Conservation (phyloP, 2,113 vertebrate species). For the Cephalopholis sonnerati region DNA sequence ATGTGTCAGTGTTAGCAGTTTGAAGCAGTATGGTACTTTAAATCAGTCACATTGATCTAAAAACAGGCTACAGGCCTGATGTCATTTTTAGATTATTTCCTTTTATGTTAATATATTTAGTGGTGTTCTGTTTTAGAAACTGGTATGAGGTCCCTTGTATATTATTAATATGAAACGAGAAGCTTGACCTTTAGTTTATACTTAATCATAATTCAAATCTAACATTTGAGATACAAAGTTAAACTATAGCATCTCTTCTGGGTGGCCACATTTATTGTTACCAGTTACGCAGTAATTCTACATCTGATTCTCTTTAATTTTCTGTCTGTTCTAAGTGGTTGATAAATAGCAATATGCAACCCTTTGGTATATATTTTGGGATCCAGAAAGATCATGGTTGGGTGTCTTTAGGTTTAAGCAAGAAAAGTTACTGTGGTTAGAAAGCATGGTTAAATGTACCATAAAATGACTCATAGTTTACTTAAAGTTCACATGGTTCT, state of each 20-base stretch:
- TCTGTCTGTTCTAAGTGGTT: not conserved
- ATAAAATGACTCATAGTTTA: too few relatives aligned
- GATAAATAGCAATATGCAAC: not conserved
- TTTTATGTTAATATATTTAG: not conserved
- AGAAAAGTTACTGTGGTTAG: too few relatives aligned
- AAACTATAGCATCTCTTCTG: not conserved
- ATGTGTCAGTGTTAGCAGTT: not conserved
- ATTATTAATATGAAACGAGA: not conserved
- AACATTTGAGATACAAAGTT: not conserved
- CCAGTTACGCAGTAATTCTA: not conserved
- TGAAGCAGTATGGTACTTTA: not conserved
- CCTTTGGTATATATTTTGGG: too few relatives aligned
- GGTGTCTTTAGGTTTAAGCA: too few relatives aligned
- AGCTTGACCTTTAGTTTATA: not conserved
- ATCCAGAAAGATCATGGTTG: too few relatives aligned
- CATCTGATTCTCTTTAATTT: not conserved
- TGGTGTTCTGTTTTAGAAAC: not conserved
- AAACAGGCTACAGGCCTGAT: not conserved
- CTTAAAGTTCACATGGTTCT: too few relatives aligned
- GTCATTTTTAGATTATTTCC: not conserved
- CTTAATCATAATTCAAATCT: not conserved
- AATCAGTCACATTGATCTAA: not conserved
- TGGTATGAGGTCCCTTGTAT: not conserved
- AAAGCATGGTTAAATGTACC: too few relatives aligned
- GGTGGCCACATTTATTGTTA: not conserved